Base-by-base conservation (phyloP, 2,113 vertebrate genomes). In the Polypterus senegalus region DNA sequence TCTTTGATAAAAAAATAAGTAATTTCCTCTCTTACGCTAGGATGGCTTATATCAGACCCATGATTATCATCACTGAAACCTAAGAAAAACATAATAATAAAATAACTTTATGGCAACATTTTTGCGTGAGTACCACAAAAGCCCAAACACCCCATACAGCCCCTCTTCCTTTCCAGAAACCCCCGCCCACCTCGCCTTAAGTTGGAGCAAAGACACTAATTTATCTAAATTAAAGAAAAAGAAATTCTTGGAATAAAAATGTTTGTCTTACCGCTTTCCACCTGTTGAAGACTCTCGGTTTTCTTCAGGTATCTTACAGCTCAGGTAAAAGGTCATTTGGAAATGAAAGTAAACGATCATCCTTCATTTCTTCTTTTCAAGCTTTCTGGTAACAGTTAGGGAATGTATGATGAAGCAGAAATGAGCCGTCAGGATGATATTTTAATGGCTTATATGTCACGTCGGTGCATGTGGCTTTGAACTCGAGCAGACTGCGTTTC, bases 401-500 rank as follows among this genome's bases (percentile, higher is more conserved):
- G 81, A 88, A 88, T 81, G 86, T 83, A 84, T 81, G 86, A 84
- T 83, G 85, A 81, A 84, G 83, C 81, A 88, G 86, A 91, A 90
- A 88, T 83, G 85, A 88, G 83, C 87, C 85, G 87, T 85, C 89
- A 86, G 87, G 89, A 87, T 82, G 88, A 90, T 91, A 90, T 93
- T 93, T 95, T 91, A 93, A 93, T 93, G 92, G 87, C 85, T 93
- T 86, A 87, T 86, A 86, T 91, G 89, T 91, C 91, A 91, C 86
- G 88, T 89, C 87, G 89, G 89, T 91, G 84, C 89, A 82, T 92
- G 91, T 88, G 92, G 91, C 93, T 95, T 95, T 97, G 92, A 94
- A 95, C 92, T 90, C 86, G 76, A 92, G 89, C 91, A 88, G 88
- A 85, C 88, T 76, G 87, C 86, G 88, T 89, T 90, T 92, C 92